Evolutionary conservation across 2,797 vertebrate genomes (phyloP).

Genomic region (Discoglossus pictus): DNA sequence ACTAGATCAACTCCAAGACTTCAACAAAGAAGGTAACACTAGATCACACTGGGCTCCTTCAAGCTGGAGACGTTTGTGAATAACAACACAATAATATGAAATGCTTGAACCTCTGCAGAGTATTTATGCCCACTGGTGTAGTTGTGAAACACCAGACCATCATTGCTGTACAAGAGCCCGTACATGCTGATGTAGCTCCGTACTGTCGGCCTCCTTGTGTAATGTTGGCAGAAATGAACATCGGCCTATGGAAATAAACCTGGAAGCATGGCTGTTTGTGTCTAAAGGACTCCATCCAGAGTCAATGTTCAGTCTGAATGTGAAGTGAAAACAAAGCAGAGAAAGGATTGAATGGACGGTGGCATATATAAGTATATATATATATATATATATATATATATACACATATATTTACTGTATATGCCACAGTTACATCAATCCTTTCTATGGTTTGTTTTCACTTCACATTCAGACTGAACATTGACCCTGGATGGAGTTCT

Average conservation of each 20-base stretch:
- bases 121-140: constrained; percentile 57
- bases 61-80: too few species aligned
- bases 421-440: too few species aligned
- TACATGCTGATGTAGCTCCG: constrained; percentile 73
- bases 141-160: constrained; percentile 66
- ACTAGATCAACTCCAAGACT: too few species aligned
- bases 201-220: constrained; percentile 74
- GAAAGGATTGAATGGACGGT: too few species aligned
- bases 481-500: constrained; percentile 83
- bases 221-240: constrained; percentile 76
- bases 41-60: too few species aligned
- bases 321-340: too few species aligned
- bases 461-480: constrained; percentile 69
- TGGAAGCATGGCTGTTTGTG: constrained; percentile 77
- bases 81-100: too few species aligned
- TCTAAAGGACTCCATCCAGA: constrained; percentile 80
- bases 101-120: not conserved
- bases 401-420: too few species aligned
- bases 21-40: too few species aligned
- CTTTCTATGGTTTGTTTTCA: too few species aligned
- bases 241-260: constrained; percentile 79
- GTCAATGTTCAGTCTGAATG: constrained; percentile 72
- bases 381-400: too few species aligned
- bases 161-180: constrained; percentile 70
- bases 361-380: too few species aligned